Conservation (phyloP, 2,797 vertebrate genomes). For the Pteronotus mesoamericanus region DNA sequence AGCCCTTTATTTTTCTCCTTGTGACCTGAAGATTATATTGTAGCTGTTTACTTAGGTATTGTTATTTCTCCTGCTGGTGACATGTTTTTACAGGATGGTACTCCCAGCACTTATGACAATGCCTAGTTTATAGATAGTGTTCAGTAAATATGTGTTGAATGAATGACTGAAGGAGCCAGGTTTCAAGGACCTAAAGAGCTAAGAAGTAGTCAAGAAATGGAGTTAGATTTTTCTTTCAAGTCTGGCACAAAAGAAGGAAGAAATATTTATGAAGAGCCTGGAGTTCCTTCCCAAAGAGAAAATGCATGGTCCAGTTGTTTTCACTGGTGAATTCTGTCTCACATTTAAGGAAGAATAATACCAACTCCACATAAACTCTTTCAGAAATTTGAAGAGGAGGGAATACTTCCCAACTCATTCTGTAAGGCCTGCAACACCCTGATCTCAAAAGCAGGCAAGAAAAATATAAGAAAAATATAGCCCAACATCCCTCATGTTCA, state of each 20-base stretch:
- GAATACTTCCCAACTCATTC: neutral
- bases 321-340: neutral
- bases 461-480: neutral
- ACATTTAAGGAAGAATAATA: neutral
- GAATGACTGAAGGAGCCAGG: neutral
- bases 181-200: neutral
- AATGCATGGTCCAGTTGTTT: neutral
- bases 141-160: neutral
- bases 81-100: accelerated
- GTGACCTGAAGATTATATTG: accelerated
- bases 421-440: neutral
- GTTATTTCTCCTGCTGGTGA: accelerated
- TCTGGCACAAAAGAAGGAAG: neutral
- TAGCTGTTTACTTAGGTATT: no score
- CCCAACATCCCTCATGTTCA: neutral
- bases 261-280: neutral
- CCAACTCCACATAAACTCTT: neutral
- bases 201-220: neutral
- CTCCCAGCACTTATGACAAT: neutral
- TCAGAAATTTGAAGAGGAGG: neutral
- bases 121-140: neutral
- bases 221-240: neutral
- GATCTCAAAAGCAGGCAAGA: neutral
- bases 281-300: neutral
- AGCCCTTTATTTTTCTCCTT: neutral